phyloP scores from a whole-genome alignment of 2,113 vertebrate genomes.

The Onychostruthus taczanowskii region DNA sequence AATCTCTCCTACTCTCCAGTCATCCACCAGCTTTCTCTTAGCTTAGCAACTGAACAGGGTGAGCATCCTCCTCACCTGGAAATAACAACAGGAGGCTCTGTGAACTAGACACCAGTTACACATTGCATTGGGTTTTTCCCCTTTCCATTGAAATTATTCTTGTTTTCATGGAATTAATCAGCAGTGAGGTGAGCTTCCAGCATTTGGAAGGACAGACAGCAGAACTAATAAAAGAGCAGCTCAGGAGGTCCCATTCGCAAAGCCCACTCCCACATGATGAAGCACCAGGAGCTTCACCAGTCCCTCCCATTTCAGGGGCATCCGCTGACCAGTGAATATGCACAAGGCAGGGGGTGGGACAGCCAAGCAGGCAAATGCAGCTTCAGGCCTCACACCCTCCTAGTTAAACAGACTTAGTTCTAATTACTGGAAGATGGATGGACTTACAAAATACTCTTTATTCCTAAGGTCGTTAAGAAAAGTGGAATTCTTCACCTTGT shows the following conservation, averaged over 20 bases:
- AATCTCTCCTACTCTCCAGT: not conserved
- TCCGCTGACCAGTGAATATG: not conserved
- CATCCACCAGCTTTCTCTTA: not conserved
- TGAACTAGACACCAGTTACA: not conserved
- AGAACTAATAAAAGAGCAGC: not conserved
- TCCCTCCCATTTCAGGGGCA: not conserved
- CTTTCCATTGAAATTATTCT: not conserved
- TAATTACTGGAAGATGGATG: not conserved
- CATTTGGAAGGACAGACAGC: not conserved
- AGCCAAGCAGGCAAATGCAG: not conserved
- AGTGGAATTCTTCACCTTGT: conserved; percentile 25
- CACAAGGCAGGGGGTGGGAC: not conserved
- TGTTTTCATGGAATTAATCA: not conserved
- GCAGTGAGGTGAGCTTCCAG: not conserved
- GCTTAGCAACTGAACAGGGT: not conserved
- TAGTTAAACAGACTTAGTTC: not conserved
- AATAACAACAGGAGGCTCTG: not conserved
- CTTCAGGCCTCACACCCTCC: not conserved
- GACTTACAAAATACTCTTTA: not conserved
- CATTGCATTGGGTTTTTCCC: not conserved
- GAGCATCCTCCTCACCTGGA: not conserved
- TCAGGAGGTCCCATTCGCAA: not conserved
- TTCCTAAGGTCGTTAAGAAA: not conserved
- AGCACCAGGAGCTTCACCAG: not conserved
- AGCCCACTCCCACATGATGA: not conserved